phyloP scores from a whole-genome alignment of 1,140 invertebrate genomes.

The Elysia chlorotica region DNA sequence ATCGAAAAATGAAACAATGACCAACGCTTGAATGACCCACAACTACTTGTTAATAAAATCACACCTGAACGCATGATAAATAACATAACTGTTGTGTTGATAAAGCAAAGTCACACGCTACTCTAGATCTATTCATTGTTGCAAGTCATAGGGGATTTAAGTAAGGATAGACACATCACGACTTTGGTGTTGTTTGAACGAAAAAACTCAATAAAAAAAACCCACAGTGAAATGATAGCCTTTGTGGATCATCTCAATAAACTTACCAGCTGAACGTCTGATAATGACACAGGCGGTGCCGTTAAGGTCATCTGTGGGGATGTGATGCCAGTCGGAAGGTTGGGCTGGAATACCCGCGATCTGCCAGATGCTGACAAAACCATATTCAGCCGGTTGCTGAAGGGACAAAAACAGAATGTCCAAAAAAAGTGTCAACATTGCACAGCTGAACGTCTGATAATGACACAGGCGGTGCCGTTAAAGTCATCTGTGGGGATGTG shows the following conservation, averaged over 20 bases:
- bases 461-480: constrained; percentile 65
- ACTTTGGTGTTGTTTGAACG: not conserved
- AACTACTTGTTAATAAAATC: too few species aligned
- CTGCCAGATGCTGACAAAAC: constrained; percentile 33
- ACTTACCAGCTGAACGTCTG: constrained; percentile 69
- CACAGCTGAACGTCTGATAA: constrained; percentile 66
- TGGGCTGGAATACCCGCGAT: constrained; percentile 47
- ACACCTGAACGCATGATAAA: not conserved
- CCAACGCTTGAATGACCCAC: too few species aligned
- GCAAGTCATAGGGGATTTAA: too few species aligned
- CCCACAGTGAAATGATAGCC: too few species aligned
- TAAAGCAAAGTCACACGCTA: not conserved
- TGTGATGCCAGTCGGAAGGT: constrained; percentile 66
- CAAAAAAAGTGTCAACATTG: too few species aligned
- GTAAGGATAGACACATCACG: not conserved
- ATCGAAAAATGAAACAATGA: too few species aligned
- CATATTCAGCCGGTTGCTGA: constrained; percentile 44
- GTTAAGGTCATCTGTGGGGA: constrained; percentile 68
- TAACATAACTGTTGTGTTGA: too few species aligned
- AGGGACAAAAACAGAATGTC: not conserved
- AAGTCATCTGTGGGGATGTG: constrained; percentile 67
- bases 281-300: constrained; percentile 63
- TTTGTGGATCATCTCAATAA: not conserved
- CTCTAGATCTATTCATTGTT: not conserved
- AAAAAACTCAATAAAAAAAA: too few species aligned